These are phyloP conservation scores for Drosophila paranaensis DNA, from an alignment of 2,888 invertebrate species.

Conservation along the genomic window DNA sequence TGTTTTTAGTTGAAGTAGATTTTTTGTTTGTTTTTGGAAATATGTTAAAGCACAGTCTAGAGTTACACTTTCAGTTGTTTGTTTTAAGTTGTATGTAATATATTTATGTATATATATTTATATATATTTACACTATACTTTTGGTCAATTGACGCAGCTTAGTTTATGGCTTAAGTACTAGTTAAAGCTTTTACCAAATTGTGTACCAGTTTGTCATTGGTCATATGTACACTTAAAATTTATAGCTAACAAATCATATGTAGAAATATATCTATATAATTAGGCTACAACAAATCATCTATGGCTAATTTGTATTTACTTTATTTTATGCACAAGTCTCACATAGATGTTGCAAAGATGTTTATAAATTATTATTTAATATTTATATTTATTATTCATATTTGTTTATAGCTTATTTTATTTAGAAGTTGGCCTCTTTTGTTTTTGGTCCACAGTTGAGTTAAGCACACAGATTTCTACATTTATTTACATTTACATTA, in stretches of 20 bases:
- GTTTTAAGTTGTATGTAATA: constrained; percentile 7
- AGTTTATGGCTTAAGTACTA: constrained; percentile 59
- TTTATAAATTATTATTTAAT: constrained; percentile 20
- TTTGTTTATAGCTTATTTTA: constrained; percentile 6
- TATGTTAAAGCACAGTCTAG: constrained; percentile 70
- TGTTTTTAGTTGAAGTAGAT: constrained; percentile 15
- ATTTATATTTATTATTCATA: background rate
- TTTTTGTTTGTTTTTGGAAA: constrained; percentile 8
- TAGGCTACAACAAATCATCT: constrained; percentile 5
- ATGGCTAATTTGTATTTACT: constrained; percentile 1
- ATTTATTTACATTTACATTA: constrained; percentile 38
- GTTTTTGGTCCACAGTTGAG: constrained; percentile 59
- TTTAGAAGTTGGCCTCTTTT: constrained; percentile 24
- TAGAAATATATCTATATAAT: constrained; percentile 15
- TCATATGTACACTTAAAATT: constrained; percentile 78
- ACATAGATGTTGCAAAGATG: constrained; percentile 57
- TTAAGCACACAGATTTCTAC: constrained; percentile 51
- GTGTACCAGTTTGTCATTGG: constrained; percentile 60
- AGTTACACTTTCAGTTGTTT: constrained; percentile 61
- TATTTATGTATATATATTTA: constrained; percentile 28
- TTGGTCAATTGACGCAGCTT: constrained; percentile 39
- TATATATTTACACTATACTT: constrained; percentile 37
- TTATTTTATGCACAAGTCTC: constrained; percentile 41
- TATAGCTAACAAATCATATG: constrained; percentile 24
- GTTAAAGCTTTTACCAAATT: constrained; percentile 81